Evolutionary conservation across 30 jellyfish, hydroid and myxozoan species (phyloP).

Genomic region (Phacellophora camtschatica): DNA sequence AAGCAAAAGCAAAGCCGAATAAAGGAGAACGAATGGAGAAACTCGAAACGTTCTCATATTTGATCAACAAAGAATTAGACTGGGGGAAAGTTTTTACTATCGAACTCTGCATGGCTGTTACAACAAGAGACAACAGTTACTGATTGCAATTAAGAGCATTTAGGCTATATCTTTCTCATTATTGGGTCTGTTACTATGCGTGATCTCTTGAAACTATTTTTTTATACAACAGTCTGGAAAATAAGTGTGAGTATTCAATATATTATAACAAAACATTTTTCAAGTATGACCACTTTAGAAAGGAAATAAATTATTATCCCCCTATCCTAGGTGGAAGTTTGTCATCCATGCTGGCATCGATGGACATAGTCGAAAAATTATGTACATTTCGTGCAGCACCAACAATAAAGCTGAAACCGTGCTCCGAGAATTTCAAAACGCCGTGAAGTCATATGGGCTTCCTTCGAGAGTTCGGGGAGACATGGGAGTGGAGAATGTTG

Average conservation of each 20-base stretch:
- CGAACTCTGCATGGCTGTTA: no score
- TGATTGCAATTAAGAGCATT: no score
- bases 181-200: no score
- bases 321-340: neutral
- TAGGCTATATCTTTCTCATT: no score
- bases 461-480: constrained; percentile 51
- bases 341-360: constrained; percentile 3
- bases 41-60: no score
- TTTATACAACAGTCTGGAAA: neutral
- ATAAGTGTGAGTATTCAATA: neutral
- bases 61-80: no score
- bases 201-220: no score
- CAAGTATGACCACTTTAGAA: neutral
- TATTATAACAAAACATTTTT: neutral
- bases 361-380: neutral
- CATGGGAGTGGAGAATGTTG: constrained; percentile 24
- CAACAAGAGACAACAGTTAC: no score
- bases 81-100: no score
- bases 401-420: constrained; percentile 15
- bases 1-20: no score
- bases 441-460: constrained; percentile 1
- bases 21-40: no score
- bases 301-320: no score
- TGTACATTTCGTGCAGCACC: neutral
- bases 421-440: neutral